Conservation (phyloP, 2,113 vertebrate species). For the Columba livia region DNA sequence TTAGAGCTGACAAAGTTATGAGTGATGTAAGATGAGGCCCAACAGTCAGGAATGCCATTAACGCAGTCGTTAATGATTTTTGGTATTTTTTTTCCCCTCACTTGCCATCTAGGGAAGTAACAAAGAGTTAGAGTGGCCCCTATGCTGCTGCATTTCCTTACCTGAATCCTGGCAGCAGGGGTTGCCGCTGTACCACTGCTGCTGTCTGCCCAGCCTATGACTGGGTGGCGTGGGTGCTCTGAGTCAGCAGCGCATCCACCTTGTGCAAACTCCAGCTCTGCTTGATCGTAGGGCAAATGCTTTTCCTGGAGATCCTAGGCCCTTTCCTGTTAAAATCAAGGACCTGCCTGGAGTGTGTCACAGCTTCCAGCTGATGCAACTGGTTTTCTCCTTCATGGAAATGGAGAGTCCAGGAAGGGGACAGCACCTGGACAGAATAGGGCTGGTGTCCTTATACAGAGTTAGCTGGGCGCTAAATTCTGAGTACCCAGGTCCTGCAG, state of each 20-base stretch:
- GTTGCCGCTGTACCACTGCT: not conserved
- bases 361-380: not conserved
- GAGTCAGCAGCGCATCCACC: rapidly evolving
- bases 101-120: not conserved
- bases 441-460: not conserved
- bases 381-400: not conserved
- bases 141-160: rapidly evolving
- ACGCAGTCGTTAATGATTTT: not conserved
- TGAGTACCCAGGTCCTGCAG: not conserved
- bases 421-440: not conserved
- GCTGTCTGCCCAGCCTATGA: not conserved
- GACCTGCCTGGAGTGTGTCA: not conserved
- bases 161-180: not conserved
- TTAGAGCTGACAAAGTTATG: not conserved
- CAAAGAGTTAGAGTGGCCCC: not conserved
- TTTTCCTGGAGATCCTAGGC: not conserved
- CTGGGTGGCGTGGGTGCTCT: not conserved
- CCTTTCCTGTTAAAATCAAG: not conserved
- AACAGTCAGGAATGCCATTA: not conserved
- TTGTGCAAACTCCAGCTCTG: not conserved
- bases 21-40: not conserved
- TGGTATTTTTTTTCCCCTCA: not conserved
- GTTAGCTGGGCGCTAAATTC: not conserved
- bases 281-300: not conserved
- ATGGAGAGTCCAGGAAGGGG: not conserved